Percentiles rank a stretch among this genome's conserved stretches.
Evolutionary conservation across 2,113 vertebrate genomes (phyloP).

Genomic region (Podarcis cretensis): DNA sequence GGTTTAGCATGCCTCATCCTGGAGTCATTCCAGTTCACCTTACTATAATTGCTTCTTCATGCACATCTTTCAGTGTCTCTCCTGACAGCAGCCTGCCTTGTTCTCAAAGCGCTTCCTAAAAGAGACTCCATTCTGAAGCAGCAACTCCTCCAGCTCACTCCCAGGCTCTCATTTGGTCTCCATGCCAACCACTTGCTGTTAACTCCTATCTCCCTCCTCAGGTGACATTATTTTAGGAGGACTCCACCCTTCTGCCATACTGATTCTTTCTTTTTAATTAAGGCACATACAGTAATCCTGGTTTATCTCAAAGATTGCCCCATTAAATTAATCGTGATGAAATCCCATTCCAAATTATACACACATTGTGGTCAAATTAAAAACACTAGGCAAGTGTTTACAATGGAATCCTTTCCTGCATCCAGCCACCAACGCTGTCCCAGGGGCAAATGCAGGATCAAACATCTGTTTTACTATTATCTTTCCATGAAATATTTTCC

Average conservation of each 20-base stretch:
- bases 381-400: slow-evolving; percentile 41
- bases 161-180: background rate
- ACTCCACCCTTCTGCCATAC: background rate
- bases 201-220: slow-evolving; percentile 12
- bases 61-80: background rate
- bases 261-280: slow-evolving; percentile 49
- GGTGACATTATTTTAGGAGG: slow-evolving; percentile 40
- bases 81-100: background rate
- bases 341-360: slow-evolving; percentile 48
- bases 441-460: slow-evolving; percentile 60
- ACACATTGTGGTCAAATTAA: slow-evolving; percentile 48
- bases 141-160: background rate
- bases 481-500: slow-evolving; percentile 56
- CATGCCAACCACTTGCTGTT: slow-evolving; percentile 22
- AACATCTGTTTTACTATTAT: slow-evolving; percentile 66
- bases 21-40: background rate
- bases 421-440: slow-evolving; percentile 54
- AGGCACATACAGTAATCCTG: background rate
- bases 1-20: background rate
- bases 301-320: slow-evolving; percentile 48
- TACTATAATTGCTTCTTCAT: background rate
- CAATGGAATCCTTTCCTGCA: slow-evolving; percentile 29
- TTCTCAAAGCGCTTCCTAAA: background rate
- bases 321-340: slow-evolving; percentile 57
- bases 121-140: slow-evolving; percentile 5